A percentile compares a stretch with the other conserved stretches of the same genome.
Conservation (phyloP, 2,888 invertebrate genomes). For the Diarsia dahlii region DNA sequence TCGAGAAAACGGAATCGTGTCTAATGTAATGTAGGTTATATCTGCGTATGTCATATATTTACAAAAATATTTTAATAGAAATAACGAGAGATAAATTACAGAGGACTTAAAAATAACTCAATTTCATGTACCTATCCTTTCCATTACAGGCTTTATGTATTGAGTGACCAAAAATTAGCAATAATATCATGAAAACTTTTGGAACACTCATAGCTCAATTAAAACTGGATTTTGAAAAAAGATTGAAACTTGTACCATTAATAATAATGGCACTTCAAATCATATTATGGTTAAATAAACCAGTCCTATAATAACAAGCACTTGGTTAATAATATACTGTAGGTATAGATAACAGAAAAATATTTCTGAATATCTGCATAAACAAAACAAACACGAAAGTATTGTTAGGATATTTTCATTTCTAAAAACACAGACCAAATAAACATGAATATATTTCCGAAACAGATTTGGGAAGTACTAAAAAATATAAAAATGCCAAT, state of each 20-base stretch:
- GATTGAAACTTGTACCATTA: neutral
- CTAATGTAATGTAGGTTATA: conserved; percentile 8
- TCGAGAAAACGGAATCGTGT: neutral
- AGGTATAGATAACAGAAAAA: neutral
- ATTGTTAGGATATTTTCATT: conserved; percentile 47
- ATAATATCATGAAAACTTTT: neutral
- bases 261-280: conserved; percentile 20
- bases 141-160: neutral
- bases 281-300: neutral
- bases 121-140: conserved; percentile 3
- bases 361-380: conserved; percentile 20
- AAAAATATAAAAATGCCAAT: conserved; percentile 68
- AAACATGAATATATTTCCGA: conserved; percentile 38
- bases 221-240: conserved; percentile 7
- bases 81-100: neutral
- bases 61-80: neutral
- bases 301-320: conserved; percentile 23
- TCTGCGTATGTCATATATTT: neutral
- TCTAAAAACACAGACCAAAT: conserved; percentile 35
- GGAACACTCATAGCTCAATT: conserved; percentile 1
- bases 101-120: neutral
- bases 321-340: neutral
- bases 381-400: conserved; percentile 28
- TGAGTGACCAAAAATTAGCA: neutral
- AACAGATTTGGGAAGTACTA: conserved; percentile 47